These are phyloP conservation scores for Aspidoscelis tigris DNA, from an alignment of 2,113 vertebrate genomes.

Conservation along the genomic window DNA sequence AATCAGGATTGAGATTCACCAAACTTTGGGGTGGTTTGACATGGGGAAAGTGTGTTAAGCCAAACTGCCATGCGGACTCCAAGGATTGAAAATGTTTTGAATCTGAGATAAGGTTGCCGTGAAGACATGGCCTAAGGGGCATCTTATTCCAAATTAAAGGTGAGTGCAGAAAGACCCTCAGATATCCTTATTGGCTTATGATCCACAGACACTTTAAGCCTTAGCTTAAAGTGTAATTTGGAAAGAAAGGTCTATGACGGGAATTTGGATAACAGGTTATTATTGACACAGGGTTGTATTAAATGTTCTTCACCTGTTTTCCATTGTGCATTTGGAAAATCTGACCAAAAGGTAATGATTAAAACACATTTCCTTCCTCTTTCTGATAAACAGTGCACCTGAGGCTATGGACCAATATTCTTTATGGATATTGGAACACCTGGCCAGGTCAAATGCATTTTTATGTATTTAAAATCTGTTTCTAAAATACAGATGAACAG, in stretches of 20 bases:
- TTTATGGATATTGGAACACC: neutral
- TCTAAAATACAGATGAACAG: neutral
- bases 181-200: too few relatives aligned
- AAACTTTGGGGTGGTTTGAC: too few relatives aligned
- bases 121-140: too few relatives aligned
- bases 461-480: neutral
- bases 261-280: neutral
- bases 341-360: neutral
- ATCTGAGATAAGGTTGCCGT: too few relatives aligned
- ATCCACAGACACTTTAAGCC: neutral
- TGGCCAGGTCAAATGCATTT: neutral
- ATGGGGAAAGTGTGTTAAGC: too few relatives aligned
- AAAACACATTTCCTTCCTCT: neutral
- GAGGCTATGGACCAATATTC: neutral
- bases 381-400: neutral
- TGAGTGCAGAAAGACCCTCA: too few relatives aligned
- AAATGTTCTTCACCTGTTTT: neutral
- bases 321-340: slow-evolving; percentile 1
- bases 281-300: neutral
- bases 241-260: neutral
- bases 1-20: too few relatives aligned
- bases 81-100: too few relatives aligned
- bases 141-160: too few relatives aligned
- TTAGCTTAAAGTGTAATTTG: neutral
- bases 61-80: too few relatives aligned